A percentile compares a stretch with the other conserved stretches of the same genome.
These are phyloP conservation scores for Leucosticte australis DNA, from an alignment of 2,113 vertebrate genomes.

Conservation along the genomic window DNA sequence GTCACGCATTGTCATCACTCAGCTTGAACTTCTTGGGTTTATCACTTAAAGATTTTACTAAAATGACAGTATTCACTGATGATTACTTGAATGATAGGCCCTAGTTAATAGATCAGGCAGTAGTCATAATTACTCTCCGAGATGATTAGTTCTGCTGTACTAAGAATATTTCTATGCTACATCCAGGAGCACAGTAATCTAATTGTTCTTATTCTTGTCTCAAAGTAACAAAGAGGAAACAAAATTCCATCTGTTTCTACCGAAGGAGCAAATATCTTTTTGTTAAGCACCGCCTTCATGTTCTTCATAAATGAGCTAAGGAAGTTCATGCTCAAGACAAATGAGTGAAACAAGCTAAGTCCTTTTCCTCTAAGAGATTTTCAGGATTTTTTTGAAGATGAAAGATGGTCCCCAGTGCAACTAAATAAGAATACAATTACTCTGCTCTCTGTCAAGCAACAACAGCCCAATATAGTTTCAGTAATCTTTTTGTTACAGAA, in stretches of 20 bases:
- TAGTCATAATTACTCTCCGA: not conserved
- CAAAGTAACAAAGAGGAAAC: not conserved
- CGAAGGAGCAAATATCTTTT: not conserved
- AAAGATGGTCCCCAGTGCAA: not conserved
- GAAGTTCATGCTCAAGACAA: not conserved
- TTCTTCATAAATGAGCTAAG: not conserved
- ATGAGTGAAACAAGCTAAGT: not conserved
- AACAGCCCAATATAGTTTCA: not conserved
- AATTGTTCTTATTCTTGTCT: not conserved
- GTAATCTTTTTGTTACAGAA: not conserved
- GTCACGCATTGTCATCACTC: not conserved
- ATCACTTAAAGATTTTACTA: not conserved
- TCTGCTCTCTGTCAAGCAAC: not conserved
- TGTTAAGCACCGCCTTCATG: not conserved
- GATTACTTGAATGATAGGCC: not conserved
- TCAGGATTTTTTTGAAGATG: not conserved
- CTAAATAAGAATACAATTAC: not conserved
- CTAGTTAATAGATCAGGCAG: slow-evolving; percentile 5
- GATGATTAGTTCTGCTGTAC: not conserved
- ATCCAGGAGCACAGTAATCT: not conserved
- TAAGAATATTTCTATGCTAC: not conserved
- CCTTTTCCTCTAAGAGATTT: not conserved
- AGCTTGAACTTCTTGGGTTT: not conserved
- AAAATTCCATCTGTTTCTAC: not conserved
- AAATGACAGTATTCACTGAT: not conserved